phyloP scores from a whole-genome alignment of 2,113 vertebrate species.

The Heloderma charlesbogerti region DNA sequence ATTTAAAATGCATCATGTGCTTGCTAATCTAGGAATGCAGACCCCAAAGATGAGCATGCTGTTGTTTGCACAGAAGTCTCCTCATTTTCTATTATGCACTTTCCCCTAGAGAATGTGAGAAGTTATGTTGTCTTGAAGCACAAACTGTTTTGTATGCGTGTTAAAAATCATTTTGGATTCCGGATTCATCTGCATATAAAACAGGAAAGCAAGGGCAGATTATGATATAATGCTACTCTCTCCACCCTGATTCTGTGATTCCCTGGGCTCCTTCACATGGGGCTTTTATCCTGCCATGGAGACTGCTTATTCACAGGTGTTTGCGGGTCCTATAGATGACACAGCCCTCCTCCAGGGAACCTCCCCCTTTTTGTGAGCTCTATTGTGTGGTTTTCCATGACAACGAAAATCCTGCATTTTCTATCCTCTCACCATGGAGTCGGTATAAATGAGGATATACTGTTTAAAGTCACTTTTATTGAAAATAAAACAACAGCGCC shows the following conservation, averaged over 20 bases:
- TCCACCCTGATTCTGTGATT: not conserved
- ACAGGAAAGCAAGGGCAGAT: constrained; percentile 70
- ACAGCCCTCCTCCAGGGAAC: no score
- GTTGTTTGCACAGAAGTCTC: constrained; percentile 55
- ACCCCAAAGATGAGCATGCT: constrained; percentile 53
- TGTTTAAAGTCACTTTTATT: no score
- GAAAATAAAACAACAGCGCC: no score
- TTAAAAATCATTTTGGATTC: constrained; percentile 64
- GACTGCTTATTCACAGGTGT: no score
- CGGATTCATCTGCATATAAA: constrained; percentile 67
- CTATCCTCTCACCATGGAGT: no score
- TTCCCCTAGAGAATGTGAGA: constrained; percentile 60
- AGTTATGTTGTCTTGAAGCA: constrained; percentile 73
- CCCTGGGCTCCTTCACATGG: no score
- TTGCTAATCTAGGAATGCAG: constrained; percentile 65
- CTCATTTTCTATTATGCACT: constrained; percentile 36
- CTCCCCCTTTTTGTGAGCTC: no score
- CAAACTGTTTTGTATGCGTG: constrained; percentile 60
- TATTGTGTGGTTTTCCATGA: no score
- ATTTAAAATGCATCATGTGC: constrained; percentile 69
- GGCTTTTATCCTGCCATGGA: no score
- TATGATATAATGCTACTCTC: constrained; percentile 50
- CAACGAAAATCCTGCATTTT: no score
- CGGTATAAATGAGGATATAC: no score
- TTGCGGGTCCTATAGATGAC: no score